These are phyloP conservation scores for Myoxocephalus aenaeus DNA, from an alignment of 2,797 vertebrate species.

Conservation along the genomic window DNA sequence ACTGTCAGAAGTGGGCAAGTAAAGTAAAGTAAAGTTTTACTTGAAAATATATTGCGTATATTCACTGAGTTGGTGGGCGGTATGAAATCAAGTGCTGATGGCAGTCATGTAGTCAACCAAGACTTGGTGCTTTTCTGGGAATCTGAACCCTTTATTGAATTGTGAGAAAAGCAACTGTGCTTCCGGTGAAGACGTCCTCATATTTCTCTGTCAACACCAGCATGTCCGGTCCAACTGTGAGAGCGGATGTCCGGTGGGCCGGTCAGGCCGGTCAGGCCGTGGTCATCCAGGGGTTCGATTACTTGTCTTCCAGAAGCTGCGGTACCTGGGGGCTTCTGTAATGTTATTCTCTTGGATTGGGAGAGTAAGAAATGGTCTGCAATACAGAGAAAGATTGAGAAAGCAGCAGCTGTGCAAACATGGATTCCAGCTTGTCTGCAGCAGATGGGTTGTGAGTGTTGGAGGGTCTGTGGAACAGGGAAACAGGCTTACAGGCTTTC, in stretches of 20 bases:
- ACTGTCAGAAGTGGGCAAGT: slow-evolving; percentile 9
- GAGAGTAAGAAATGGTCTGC: slow-evolving; percentile 63
- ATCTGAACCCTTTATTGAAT: slow-evolving; percentile 60
- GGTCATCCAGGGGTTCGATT: slow-evolving; percentile 51
- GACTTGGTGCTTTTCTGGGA: slow-evolving; percentile 60
- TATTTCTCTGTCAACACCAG: slow-evolving; percentile 71
- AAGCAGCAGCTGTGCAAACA: slow-evolving; percentile 81
- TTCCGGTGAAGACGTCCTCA: slow-evolving; percentile 57
- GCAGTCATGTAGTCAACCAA: slow-evolving; percentile 59
- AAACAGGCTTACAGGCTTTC: slow-evolving; percentile 11
- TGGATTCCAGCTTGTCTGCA: slow-evolving; percentile 46
- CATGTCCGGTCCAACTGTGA: slow-evolving; percentile 54
- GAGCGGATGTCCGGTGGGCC: slow-evolving; percentile 59
- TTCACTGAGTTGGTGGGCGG: slow-evolving; percentile 41
- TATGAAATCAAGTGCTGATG: slow-evolving; percentile 58
- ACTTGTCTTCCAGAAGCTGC: slow-evolving; percentile 49
- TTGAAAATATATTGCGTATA: slow-evolving; percentile 33
- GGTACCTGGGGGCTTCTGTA: slow-evolving; percentile 58
- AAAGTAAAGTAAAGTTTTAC: slow-evolving; percentile 10
- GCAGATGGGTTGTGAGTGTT: slow-evolving; percentile 56
- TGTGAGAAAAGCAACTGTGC: slow-evolving; percentile 31
- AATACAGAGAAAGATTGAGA: slow-evolving; percentile 49
- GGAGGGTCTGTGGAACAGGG: slow-evolving; percentile 27
- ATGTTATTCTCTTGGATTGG: slow-evolving; percentile 62
- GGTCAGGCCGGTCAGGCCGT: slow-evolving; percentile 48